phyloP scores from a whole-genome alignment of 2,797 vertebrate species.

The Pipistrellus pygmaeus region DNA sequence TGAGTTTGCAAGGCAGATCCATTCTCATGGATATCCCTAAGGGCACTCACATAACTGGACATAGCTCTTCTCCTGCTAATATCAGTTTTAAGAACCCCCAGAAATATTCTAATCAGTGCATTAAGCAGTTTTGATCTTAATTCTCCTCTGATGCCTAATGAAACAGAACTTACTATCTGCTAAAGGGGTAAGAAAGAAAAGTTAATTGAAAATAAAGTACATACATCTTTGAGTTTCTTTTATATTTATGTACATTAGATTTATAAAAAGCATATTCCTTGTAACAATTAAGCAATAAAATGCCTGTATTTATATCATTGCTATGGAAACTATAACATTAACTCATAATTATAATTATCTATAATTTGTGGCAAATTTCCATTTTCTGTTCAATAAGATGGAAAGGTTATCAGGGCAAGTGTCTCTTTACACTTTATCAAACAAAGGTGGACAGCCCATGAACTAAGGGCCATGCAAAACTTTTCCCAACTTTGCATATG shows the following conservation, averaged over 20 bases:
- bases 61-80: not conserved
- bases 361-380: slow-evolving; percentile 10
- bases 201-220: not conserved
- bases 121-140: slow-evolving; percentile 6
- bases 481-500: slow-evolving; percentile 32
- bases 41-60: too few relatives aligned
- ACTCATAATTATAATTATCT: slow-evolving; percentile 22
- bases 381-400: not conserved
- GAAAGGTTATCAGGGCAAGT: not conserved
- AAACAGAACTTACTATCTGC: not conserved
- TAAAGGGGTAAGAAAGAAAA: not conserved
- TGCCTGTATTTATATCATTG: slow-evolving; percentile 16
- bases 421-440: slow-evolving; percentile 4
- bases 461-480: slow-evolving; percentile 23
- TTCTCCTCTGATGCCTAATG: not conserved
- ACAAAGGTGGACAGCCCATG: not conserved
- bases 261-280: slow-evolving; percentile 35
- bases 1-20: not conserved
- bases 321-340: slow-evolving; percentile 23
- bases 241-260: not conserved
- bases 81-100: not conserved
- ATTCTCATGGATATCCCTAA: not conserved
- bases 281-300: slow-evolving; percentile 53
- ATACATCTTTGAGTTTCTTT: slow-evolving; percentile 30
- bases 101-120: not conserved